phyloP scores from a whole-genome alignment of 2,888 invertebrate species.

The Lithophane ornitopus region DNA sequence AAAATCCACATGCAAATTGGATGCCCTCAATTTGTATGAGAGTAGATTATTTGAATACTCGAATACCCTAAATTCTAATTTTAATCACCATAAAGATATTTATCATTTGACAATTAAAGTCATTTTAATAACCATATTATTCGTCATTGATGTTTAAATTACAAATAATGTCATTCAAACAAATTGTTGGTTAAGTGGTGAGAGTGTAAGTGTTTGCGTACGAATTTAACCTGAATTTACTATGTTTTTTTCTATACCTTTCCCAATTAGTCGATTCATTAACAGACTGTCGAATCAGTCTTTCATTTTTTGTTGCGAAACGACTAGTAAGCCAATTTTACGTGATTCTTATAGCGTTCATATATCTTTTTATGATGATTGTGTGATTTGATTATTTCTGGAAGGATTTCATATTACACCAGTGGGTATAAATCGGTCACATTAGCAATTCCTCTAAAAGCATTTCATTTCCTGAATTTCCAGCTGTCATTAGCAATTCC shows the following conservation, averaged over 20 bases:
- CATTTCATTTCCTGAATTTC: too few relatives aligned
- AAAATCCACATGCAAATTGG: neutral
- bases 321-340: neutral
- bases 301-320: neutral
- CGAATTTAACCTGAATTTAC: neutral
- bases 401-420: neutral
- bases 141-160: neutral
- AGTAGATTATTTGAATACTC: neutral
- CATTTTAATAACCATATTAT: neutral
- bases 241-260: too few relatives aligned
- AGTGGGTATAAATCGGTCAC: too few relatives aligned
- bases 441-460: too few relatives aligned
- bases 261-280: neutral
- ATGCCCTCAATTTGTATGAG: too few relatives aligned
- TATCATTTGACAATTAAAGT: neutral
- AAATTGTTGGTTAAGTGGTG: neutral
- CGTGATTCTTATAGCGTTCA: neutral
- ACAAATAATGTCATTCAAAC: neutral
- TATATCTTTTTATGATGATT: neutral
- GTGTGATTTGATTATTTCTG: neutral
- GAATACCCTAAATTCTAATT: neutral
- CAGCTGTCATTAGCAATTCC: too few relatives aligned
- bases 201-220: neutral
- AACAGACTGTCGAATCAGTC: neutral
- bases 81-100: neutral